These are phyloP conservation scores for Sweltsa coloradensis DNA, from an alignment of 1,140 invertebrate species.

Conservation along the genomic window DNA sequence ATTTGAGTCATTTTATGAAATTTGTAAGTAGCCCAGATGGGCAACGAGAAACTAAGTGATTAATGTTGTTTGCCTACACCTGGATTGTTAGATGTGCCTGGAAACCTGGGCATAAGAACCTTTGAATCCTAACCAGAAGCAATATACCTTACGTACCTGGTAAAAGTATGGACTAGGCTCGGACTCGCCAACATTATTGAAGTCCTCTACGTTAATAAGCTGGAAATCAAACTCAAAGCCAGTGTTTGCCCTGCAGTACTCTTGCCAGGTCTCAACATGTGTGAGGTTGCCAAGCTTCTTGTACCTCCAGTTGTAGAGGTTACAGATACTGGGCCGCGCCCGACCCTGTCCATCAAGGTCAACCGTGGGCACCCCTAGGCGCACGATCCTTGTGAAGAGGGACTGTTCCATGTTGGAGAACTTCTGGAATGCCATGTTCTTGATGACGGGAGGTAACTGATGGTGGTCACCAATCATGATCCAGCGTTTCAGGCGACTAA, in stretches of 20 bases:
- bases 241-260: constrained; percentile 83
- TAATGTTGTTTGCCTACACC: too few species aligned
- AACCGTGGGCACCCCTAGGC: constrained; percentile 91
- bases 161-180: constrained; percentile 98
- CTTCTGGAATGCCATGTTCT: constrained; percentile 99
- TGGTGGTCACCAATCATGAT: constrained; percentile 99
- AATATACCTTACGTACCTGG: constrained; percentile 67
- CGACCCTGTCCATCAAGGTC: constrained; percentile 96
- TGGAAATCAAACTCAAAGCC: constrained; percentile 92
- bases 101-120: too few species aligned
- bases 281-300: constrained; percentile 84
- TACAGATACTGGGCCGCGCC: constrained; percentile 82
- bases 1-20: too few species aligned
- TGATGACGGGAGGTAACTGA: constrained; percentile 97
- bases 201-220: constrained; percentile 92
- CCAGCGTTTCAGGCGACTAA: constrained; percentile 94
- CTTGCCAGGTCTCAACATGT: constrained; percentile 69
- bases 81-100: too few species aligned
- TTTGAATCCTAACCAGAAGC: too few species aligned
- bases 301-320: constrained; percentile 96
- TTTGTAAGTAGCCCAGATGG: too few species aligned
- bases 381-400: constrained; percentile 90
- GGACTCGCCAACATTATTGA: constrained; percentile 92
- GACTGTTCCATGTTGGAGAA: constrained; percentile 99
- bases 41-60: too few species aligned